Conservation (phyloP, 2,113 vertebrate species). For the Cololabis saira region DNA sequence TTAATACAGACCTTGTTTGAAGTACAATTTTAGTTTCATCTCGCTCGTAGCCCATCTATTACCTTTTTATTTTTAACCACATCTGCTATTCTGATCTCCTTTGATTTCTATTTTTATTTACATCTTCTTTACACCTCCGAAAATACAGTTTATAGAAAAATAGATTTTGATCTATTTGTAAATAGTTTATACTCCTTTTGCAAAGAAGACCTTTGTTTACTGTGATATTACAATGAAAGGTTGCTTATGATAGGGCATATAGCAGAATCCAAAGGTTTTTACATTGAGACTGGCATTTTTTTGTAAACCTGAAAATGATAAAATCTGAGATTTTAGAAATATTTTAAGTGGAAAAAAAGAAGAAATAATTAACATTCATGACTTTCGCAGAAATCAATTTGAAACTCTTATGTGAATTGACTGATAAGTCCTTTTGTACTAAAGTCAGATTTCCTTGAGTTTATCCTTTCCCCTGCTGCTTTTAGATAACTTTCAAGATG, state of each 20-base stretch:
- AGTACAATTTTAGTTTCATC: constrained; percentile 1
- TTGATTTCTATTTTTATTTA: constrained; percentile 15
- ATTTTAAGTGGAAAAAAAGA: not conserved
- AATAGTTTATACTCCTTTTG: no score
- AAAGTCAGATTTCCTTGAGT: not conserved
- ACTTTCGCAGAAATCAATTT: not conserved
- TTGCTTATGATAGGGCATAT: no score
- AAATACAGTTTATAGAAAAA: not conserved
- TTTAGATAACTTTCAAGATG: constrained; percentile 2
- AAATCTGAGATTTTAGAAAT: not conserved
- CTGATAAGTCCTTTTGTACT: not conserved
- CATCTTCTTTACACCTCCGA: constrained; percentile 10
- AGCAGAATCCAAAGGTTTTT: not conserved
- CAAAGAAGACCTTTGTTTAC: no score
- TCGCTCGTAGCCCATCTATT: not conserved
- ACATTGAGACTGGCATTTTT: not conserved
- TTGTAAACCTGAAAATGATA: not conserved
- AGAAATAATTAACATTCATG: not conserved
- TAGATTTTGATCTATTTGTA: constrained; percentile 1
- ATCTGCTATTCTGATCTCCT: not conserved
- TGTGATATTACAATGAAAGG: no score
- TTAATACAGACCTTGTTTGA: constrained; percentile 3
- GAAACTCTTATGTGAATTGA: not conserved
- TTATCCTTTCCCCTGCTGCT: not conserved
- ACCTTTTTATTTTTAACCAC: constrained; percentile 15